Evolutionary conservation across 2,797 vertebrate species (phyloP).

Genomic region (Taeniopygia guttata): DNA sequence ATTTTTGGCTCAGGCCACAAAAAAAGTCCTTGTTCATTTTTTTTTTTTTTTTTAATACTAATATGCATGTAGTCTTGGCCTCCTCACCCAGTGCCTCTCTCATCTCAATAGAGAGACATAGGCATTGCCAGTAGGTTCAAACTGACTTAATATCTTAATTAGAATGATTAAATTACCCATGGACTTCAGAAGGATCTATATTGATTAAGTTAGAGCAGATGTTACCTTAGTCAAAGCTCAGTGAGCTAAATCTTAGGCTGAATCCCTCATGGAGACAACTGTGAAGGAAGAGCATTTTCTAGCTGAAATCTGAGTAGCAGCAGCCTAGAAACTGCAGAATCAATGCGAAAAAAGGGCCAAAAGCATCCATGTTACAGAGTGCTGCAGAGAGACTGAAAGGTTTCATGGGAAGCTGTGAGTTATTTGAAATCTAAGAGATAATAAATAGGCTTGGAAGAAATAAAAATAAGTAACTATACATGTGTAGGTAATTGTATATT

Average conservation of each 20-base stretch:
- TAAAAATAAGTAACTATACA: not conserved
- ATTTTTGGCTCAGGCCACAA: not conserved
- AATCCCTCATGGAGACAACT: not conserved
- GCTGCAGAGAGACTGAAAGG: not conserved
- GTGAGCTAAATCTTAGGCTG: not conserved
- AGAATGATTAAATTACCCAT: not conserved
- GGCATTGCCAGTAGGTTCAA: not conserved
- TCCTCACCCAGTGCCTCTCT: not conserved
- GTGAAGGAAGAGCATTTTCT: not conserved
- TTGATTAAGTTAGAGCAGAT: not conserved
- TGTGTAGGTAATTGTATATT: not conserved
- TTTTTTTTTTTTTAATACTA: not conserved
- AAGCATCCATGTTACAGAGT: not conserved
- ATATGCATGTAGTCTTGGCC: not conserved
- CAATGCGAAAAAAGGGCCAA: not conserved
- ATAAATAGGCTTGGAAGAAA: not conserved
- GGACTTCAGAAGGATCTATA: not conserved
- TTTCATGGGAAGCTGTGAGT: not conserved
- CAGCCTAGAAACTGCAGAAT: not conserved
- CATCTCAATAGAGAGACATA: not conserved
- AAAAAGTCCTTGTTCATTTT: fast-evolving
- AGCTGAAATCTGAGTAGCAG: not conserved
- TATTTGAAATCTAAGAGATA: not conserved
- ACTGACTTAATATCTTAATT: not conserved
- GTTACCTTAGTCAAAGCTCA: not conserved